Percentiles rank a stretch among this genome's conserved stretches.
phyloP scores from a whole-genome alignment of 2,888 invertebrate species.

The Sinelater perroti region DNA sequence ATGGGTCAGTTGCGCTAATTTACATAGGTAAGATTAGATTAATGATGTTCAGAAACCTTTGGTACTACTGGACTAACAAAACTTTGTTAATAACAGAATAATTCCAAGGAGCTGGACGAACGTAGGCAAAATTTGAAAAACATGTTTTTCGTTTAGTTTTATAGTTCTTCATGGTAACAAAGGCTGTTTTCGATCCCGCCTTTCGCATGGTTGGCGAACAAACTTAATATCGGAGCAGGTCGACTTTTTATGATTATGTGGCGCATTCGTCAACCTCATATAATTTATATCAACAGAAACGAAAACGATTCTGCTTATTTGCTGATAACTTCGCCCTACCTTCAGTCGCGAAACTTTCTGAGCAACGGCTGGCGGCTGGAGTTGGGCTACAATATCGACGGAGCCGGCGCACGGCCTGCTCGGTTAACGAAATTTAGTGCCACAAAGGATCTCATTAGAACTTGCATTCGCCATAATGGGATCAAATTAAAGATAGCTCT shows the following conservation, averaged over 20 bases:
- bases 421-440: slow-evolving; percentile 14
- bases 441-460: slow-evolving; percentile 26
- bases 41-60: too few species aligned
- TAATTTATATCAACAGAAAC: slow-evolving; percentile 11
- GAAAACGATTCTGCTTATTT: slow-evolving; percentile 10
- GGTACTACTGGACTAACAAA: too few species aligned
- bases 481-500: slow-evolving; percentile 19
- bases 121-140: too few species aligned
- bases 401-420: slow-evolving; percentile 11
- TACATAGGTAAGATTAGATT: too few species aligned
- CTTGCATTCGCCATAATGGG: slow-evolving; percentile 18
- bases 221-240: slow-evolving; percentile 14
- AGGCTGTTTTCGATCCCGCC: slow-evolving; percentile 7
- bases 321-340: slow-evolving; percentile 10
- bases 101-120: too few species aligned
- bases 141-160: neutral
- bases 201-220: slow-evolving; percentile 7
- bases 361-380: neutral
- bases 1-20: too few species aligned
- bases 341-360: slow-evolving; percentile 9
- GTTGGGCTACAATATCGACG: slow-evolving; percentile 8
- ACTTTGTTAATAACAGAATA: too few species aligned
- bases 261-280: slow-evolving; percentile 8
- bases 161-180: too few species aligned
- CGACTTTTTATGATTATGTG: slow-evolving; percentile 17